Percentiles rank a stretch among this genome's conserved stretches.
phyloP scores from a whole-genome alignment of 2,797 vertebrate species.

The Simalia tracyae region DNA sequence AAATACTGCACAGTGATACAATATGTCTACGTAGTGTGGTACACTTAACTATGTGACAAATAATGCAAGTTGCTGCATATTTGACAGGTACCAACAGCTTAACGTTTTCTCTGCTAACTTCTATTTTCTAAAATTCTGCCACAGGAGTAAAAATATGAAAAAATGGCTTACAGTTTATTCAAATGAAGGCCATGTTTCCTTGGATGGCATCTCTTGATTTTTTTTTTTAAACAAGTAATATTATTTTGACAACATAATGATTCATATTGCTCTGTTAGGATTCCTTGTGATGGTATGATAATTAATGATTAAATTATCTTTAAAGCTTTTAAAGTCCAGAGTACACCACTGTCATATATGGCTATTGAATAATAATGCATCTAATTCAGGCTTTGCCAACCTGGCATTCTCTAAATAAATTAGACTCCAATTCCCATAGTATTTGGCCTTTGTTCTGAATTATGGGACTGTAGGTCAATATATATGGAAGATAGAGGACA shows the following conservation, averaged over 20 bases:
- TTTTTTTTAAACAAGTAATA: background rate
- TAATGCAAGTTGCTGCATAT: background rate
- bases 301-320: background rate
- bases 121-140: fast-evolving
- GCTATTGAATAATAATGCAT: background rate
- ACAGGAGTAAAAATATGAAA: background rate
- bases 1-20: conserved; percentile 49
- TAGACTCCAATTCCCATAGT: background rate
- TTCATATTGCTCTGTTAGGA: background rate
- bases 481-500: background rate
- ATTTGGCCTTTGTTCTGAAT: background rate
- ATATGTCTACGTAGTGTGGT: conserved; percentile 9
- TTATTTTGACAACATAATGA: background rate
- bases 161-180: background rate
- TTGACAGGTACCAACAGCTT: background rate
- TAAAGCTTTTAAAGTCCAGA: background rate
- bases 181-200: background rate
- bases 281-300: background rate
- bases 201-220: background rate
- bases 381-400: background rate
- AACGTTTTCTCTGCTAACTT: conserved; percentile 17
- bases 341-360: background rate
- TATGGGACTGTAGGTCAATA: background rate
- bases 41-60: conserved; percentile 23
- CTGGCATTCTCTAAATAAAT: background rate